phyloP scores from a whole-genome alignment of 2,113 vertebrate species.

The Gambusia holbrooki region DNA sequence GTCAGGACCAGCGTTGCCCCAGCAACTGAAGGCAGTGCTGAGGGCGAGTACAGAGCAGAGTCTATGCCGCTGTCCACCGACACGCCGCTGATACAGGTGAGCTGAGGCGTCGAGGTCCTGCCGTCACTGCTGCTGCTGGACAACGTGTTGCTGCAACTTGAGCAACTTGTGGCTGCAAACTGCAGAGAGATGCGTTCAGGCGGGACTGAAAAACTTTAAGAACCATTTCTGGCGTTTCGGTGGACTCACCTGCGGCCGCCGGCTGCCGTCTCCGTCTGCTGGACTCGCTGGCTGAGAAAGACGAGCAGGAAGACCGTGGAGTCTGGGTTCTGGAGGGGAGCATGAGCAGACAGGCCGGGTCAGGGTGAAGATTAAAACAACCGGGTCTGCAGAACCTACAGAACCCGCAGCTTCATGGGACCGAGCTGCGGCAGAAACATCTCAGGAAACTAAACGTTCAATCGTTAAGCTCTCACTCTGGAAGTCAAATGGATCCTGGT shows the following conservation, averaged over 20 bases:
- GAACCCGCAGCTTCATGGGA: no score
- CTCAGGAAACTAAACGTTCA: neutral
- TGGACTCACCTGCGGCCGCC: neutral
- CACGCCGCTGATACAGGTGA: neutral
- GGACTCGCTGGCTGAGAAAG: neutral
- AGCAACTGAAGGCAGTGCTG: neutral
- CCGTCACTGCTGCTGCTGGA: conserved; percentile 17
- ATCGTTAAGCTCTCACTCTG: neutral
- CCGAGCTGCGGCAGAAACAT: no score
- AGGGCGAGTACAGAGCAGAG: neutral
- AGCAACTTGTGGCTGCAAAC: conserved; percentile 1
- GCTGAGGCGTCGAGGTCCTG: neutral
- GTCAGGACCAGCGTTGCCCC: conserved; percentile 11
- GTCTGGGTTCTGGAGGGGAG: neutral
- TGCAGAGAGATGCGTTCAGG: neutral
- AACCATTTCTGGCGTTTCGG: neutral
- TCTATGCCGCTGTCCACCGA: conserved; percentile 22
- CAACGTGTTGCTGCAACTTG: neutral
- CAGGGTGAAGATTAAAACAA: neutral
- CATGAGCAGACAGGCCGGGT: neutral
- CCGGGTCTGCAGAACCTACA: no score
- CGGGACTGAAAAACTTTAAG: neutral
- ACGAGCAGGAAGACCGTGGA: no score
- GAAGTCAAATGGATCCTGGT: neutral
- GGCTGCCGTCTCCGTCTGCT: neutral